phyloP scores from a whole-genome alignment of 2,888 invertebrate genomes.

The Epistrophella euchroma region DNA sequence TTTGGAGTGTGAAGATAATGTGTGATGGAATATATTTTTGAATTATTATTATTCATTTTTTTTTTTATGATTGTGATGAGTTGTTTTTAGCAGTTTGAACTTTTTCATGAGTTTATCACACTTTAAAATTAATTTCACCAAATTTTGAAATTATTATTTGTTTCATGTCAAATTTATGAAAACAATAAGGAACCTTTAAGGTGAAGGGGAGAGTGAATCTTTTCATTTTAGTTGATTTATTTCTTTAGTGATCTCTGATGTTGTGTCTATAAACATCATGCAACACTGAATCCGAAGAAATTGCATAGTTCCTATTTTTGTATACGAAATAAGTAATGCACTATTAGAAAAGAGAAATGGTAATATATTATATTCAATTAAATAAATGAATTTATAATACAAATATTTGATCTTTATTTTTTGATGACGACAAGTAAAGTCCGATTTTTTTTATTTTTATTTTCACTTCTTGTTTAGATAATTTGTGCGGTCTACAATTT shows the following conservation, averaged over 20 bases:
- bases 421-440: slow-evolving; percentile 33
- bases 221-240: neutral
- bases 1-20: slow-evolving; percentile 3
- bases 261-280: too few relatives aligned
- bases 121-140: neutral
- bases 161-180: neutral
- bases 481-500: neutral
- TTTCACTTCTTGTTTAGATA: too few relatives aligned
- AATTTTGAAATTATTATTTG: neutral
- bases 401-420: slow-evolving; percentile 48
- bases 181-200: slow-evolving; percentile 9
- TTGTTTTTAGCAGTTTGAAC: neutral
- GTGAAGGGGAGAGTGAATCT: neutral
- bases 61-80: neutral
- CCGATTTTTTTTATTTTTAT: too few relatives aligned
- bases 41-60: neutral
- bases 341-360: neutral
- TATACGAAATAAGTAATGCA: too few relatives aligned
- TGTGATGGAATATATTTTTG: neutral
- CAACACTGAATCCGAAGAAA: too few relatives aligned
- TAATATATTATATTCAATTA: slow-evolving; percentile 53
- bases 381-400: slow-evolving; percentile 55
- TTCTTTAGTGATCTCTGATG: too few relatives aligned
- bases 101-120: neutral
- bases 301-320: too few relatives aligned